phyloP scores from a whole-genome alignment of 2,888 invertebrate genomes.

The Callyntrura sp. region DNA sequence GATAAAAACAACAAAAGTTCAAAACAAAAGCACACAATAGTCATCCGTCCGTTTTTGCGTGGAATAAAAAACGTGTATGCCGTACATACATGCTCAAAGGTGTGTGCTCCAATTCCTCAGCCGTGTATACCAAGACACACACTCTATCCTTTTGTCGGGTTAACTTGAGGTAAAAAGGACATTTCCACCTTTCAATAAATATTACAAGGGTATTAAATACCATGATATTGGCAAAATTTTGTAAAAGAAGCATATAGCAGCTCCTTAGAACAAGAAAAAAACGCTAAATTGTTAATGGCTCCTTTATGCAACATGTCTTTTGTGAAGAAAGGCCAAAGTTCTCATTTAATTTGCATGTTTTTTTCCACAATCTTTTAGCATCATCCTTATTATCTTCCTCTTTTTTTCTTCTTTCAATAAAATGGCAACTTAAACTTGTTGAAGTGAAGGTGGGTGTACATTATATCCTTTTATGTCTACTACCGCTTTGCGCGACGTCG shows the following conservation, averaged over 20 bases:
- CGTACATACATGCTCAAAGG: neutral
- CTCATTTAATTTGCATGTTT: conserved; percentile 56
- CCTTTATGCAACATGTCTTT: neutral
- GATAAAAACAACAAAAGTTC: neutral
- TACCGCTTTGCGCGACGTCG: neutral
- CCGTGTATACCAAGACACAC: neutral
- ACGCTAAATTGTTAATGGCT: neutral
- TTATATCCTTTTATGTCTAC: conserved; percentile 14
- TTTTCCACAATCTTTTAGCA: neutral
- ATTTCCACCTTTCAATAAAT: conserved; percentile 56
- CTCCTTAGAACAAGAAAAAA: no score
- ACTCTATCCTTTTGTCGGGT: neutral
- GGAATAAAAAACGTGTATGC: neutral
- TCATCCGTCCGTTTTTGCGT: neutral
- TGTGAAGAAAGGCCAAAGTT: conserved; percentile 25
- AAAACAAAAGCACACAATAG: neutral
- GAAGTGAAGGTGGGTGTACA: neutral
- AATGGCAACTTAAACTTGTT: neutral
- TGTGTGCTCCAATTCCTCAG: no score
- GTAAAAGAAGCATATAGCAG: neutral
- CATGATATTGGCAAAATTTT: conserved; percentile 3
- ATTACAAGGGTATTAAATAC: conserved; percentile 8
- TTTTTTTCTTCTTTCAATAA: neutral
- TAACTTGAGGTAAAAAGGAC: conserved; percentile 33
- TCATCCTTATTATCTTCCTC: neutral